phyloP scores from a whole-genome alignment of 2,888 invertebrate species.

The Drosophila limbata region DNA sequence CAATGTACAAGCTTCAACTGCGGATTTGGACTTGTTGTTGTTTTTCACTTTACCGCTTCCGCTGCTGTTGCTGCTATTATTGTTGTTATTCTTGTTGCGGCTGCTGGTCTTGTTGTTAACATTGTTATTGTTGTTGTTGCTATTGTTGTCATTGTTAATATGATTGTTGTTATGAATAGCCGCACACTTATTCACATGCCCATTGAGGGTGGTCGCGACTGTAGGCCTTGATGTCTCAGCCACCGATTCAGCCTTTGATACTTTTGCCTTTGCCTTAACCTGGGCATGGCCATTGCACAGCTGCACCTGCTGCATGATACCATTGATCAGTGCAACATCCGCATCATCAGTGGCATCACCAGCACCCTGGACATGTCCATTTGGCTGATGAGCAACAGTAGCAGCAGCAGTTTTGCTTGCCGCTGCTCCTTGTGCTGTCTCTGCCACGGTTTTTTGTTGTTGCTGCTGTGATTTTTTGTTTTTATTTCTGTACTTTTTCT shows the following conservation, averaged over 20 bases:
- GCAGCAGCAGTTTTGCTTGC: background rate
- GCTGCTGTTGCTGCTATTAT: conserved; percentile 34
- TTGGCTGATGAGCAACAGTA: conserved; percentile 29
- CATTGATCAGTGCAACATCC: conserved; percentile 41
- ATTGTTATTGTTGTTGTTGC: conserved; percentile 50
- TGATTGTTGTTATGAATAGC: conserved; percentile 63
- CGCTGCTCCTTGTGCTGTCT: conserved; percentile 16
- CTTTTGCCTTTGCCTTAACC: conserved; percentile 16
- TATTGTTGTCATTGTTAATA: conserved; percentile 49
- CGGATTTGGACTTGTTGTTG: conserved; percentile 34
- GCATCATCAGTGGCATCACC: conserved; percentile 13
- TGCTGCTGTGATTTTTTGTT: conserved; percentile 53
- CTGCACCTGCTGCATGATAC: conserved; percentile 57
- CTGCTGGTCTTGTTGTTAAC: conserved; percentile 43
- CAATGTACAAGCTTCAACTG: background rate
- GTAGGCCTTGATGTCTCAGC: conserved; percentile 12
- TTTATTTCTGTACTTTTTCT: conserved; percentile 66
- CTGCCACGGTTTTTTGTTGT: conserved; percentile 28
- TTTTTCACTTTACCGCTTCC: conserved; percentile 44
- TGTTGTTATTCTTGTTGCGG: conserved; percentile 40
- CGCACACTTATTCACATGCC: conserved; percentile 54
- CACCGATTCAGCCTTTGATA: conserved; percentile 15
- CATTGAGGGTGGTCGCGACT: conserved; percentile 42
- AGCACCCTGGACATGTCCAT: conserved; percentile 45
- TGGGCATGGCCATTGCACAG: conserved; percentile 61